These are phyloP conservation scores for Nymphalis c-album DNA, from an alignment of 2,888 invertebrate genomes.

Conservation along the genomic window DNA sequence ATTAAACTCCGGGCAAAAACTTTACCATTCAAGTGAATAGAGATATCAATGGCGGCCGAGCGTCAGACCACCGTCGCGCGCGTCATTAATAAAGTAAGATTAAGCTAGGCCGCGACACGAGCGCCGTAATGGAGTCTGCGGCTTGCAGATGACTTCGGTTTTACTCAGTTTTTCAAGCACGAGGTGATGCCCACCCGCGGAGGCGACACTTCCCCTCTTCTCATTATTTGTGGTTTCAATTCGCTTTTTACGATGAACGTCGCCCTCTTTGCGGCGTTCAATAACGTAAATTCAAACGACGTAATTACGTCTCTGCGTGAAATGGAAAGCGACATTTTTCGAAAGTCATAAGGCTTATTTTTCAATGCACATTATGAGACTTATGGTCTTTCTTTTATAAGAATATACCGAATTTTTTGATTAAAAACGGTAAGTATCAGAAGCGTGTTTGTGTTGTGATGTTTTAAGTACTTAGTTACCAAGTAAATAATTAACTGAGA, in stretches of 20 bases:
- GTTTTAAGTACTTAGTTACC: not conserved
- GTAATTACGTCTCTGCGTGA: slow-evolving; percentile 47
- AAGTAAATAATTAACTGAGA: not conserved
- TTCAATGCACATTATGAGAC: slow-evolving; percentile 19
- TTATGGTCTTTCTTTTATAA: slow-evolving; percentile 20
- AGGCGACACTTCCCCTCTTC: slow-evolving; percentile 64
- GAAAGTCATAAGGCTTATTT: slow-evolving; percentile 27
- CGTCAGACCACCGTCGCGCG: slow-evolving; percentile 59
- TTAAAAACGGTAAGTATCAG: slow-evolving; percentile 36
- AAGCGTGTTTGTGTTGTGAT: slow-evolving; percentile 15
- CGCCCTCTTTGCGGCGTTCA: slow-evolving; percentile 56
- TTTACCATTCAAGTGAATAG: slow-evolving; percentile 43
- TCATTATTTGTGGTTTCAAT: slow-evolving; percentile 80
- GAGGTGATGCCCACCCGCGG: slow-evolving; percentile 76
- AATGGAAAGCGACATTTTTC: slow-evolving; percentile 21
- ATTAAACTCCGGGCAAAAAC: slow-evolving; percentile 30
- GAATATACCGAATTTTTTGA: slow-evolving; percentile 32
- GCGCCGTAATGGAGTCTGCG: slow-evolving; percentile 64
- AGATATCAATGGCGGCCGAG: slow-evolving; percentile 52
- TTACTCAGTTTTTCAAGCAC: slow-evolving; percentile 79
- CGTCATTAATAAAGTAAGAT: slow-evolving; percentile 74
- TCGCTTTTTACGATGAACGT: slow-evolving; percentile 73
- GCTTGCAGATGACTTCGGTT: slow-evolving; percentile 74
- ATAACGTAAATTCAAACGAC: slow-evolving; percentile 60
- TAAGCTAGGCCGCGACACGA: slow-evolving; percentile 63